A percentile compares a stretch with the other conserved stretches of the same genome.
phyloP scores from a whole-genome alignment of 2,113 vertebrate genomes.

The Ploceus nigricollis region DNA sequence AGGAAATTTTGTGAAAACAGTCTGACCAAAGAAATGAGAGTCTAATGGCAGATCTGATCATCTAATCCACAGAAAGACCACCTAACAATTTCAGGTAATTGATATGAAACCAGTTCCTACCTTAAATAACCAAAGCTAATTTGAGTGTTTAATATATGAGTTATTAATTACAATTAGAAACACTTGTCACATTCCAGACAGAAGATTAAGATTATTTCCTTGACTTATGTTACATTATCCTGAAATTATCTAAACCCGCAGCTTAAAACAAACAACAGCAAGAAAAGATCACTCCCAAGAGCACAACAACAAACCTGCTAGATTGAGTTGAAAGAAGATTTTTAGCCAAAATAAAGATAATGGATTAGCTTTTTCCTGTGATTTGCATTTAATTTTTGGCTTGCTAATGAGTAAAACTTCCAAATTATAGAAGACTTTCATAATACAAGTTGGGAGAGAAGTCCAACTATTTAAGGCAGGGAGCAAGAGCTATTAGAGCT shows the following conservation, averaged over 20 bases:
- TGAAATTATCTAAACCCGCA: background rate
- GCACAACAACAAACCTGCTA: background rate
- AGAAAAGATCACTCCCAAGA: background rate
- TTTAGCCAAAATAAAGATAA: background rate
- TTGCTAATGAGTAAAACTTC: background rate
- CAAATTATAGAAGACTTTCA: background rate
- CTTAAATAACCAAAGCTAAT: constrained; percentile 30
- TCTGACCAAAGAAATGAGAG: background rate
- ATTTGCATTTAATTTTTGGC: background rate
- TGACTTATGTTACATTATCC: constrained; percentile 1
- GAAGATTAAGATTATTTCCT: constrained; percentile 52
- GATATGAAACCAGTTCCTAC: background rate
- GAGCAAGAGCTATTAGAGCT: background rate
- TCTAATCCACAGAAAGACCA: background rate
- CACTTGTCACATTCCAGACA: constrained; percentile 40
- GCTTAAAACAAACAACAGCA: background rate
- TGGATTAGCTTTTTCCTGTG: background rate
- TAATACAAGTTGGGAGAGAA: background rate
- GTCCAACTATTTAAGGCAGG: background rate
- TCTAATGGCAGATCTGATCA: background rate
- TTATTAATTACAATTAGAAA: constrained; percentile 66
- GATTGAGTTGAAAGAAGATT: background rate
- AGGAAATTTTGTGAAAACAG: background rate
- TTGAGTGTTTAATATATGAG: background rate
- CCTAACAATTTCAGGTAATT: background rate